A percentile compares a stretch with the other conserved stretches of the same genome.
Conservation (phyloP, 2,113 vertebrate genomes). For the Paratilapia polleni region DNA sequence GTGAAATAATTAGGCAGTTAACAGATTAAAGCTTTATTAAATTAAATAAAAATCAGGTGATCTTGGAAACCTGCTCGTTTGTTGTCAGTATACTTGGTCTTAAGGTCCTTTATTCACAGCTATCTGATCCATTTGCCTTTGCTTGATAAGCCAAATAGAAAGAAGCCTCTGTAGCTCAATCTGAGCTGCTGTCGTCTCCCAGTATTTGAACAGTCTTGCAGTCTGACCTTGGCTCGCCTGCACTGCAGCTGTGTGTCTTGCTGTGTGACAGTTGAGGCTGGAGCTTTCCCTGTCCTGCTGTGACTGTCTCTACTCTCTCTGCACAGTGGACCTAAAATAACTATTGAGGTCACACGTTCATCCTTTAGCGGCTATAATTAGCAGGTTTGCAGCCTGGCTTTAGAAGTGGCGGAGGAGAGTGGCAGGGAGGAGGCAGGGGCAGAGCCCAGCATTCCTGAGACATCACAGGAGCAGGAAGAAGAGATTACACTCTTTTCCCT, state of each 20-base stretch:
- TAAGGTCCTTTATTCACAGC: not conserved
- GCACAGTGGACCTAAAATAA: constrained; percentile 58
- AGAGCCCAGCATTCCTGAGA: constrained; percentile 48
- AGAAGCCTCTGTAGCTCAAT: not conserved
- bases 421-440: not conserved
- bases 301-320: constrained; percentile 24
- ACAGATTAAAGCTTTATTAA: not conserved
- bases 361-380: constrained; percentile 75
- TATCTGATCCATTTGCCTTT: not conserved
- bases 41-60: not conserved
- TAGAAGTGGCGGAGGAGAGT: constrained; percentile 39
- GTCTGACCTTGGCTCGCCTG: constrained; percentile 8
- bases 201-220: not conserved
- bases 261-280: not conserved
- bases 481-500: constrained; percentile 24
- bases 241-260: not conserved
- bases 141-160: not conserved
- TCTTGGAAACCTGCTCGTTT: not conserved
- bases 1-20: no score
- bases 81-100: not conserved
- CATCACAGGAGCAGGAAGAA: constrained; percentile 63
- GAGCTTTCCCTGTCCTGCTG: constrained; percentile 32
- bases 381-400: constrained; percentile 53
- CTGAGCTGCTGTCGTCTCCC: not conserved
- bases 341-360: constrained; percentile 67